phyloP scores from a whole-genome alignment of 2,888 invertebrate genomes.

The Euzophera pinguis region DNA sequence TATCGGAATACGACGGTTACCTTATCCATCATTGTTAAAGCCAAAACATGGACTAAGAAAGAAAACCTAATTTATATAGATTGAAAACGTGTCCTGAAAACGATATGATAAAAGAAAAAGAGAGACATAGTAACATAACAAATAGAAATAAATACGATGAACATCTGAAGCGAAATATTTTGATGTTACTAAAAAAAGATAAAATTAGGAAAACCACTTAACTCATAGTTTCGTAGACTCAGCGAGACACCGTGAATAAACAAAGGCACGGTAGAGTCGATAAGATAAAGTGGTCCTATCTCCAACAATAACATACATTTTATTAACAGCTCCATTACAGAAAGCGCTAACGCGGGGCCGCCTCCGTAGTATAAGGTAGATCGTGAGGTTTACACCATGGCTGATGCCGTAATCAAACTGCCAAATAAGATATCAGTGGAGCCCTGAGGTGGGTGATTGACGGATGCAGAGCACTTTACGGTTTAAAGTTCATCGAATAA shows the following conservation, averaged over 20 bases:
- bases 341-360: slow-evolving; percentile 35
- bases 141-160: no score
- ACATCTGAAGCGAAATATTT: no score
- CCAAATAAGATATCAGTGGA: slow-evolving; percentile 62
- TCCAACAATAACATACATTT: slow-evolving; percentile 1
- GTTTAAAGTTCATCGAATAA: background rate
- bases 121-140: no score
- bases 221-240: background rate
- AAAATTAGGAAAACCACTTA: slow-evolving; percentile 4
- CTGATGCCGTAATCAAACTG: slow-evolving; percentile 43
- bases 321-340: slow-evolving; percentile 19
- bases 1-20: background rate
- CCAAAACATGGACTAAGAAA: no score
- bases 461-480: slow-evolving; percentile 15
- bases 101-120: no score
- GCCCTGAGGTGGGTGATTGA: slow-evolving; percentile 47
- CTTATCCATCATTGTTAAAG: no score
- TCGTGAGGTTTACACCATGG: slow-evolving; percentile 40
- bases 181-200: background rate
- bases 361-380: slow-evolving; percentile 33
- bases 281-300: slow-evolving; percentile 2
- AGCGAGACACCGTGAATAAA: slow-evolving; percentile 1
- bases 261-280: background rate
- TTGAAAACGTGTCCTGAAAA: no score
- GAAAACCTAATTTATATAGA: no score